Conservation (phyloP, 2,113 vertebrate species). For the Xenus cinereus region DNA sequence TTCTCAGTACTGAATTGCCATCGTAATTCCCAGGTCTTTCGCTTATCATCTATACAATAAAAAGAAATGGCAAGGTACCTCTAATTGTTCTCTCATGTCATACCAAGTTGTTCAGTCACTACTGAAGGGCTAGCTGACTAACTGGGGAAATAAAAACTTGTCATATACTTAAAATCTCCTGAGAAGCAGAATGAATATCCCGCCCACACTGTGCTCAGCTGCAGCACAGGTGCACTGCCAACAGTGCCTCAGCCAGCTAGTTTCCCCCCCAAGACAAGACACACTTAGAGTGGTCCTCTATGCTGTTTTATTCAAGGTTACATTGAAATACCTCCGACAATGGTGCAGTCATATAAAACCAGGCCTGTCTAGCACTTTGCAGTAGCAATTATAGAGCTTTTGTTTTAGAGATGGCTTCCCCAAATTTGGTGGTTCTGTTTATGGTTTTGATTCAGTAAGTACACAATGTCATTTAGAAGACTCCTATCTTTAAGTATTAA, state of each 20-base stretch:
- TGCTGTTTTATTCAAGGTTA: not conserved
- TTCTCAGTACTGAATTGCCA: not conserved
- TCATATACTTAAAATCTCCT: not conserved
- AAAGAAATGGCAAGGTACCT: not conserved
- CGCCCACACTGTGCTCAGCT: fast-evolving
- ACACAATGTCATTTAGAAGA: not conserved
- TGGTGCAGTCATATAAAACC: not conserved
- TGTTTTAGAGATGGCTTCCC: not conserved
- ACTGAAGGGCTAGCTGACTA: not conserved
- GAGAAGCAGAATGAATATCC: not conserved
- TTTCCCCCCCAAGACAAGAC: fast-evolving
- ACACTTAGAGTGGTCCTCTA: not conserved
- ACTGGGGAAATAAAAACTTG: not conserved
- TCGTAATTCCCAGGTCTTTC: not conserved
- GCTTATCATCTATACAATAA: not conserved
- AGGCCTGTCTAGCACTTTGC: not conserved
- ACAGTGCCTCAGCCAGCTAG: not conserved
- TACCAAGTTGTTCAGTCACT: not conserved
- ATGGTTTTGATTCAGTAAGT: not conserved
- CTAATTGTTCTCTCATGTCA: not conserved
- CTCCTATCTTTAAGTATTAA: not conserved
- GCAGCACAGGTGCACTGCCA: not conserved
- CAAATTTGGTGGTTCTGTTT: not conserved
- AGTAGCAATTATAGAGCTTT: not conserved
- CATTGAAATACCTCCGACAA: not conserved